phyloP scores from a whole-genome alignment of 1,140 invertebrate species.

The Oryzaephilus surinamensis region DNA sequence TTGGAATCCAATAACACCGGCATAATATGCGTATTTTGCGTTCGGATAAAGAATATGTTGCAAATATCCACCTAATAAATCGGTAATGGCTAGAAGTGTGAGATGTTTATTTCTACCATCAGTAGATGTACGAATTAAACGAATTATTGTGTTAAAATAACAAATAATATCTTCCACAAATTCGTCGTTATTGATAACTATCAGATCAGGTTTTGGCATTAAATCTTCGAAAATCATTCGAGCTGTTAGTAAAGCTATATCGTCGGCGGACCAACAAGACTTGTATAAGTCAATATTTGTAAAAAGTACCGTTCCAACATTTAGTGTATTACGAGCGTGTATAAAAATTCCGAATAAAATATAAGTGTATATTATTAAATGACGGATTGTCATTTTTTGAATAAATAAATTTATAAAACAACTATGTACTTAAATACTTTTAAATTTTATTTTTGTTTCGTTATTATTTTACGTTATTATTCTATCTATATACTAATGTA shows the following conservation, averaged over 20 bases:
- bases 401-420: background rate
- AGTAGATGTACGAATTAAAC: constrained; percentile 35
- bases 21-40: constrained; percentile 46
- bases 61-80: constrained; percentile 44
- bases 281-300: constrained; percentile 27
- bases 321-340: too few relatives aligned
- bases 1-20: constrained; percentile 45
- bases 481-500: constrained; percentile 49
- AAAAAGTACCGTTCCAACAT: constrained; percentile 35
- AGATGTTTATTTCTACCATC: constrained; percentile 38
- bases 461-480: constrained; percentile 1
- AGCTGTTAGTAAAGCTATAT: constrained; percentile 37
- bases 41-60: constrained; percentile 43
- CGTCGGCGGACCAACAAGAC: constrained; percentile 40
- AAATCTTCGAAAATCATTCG: constrained; percentile 38
- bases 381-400: too few relatives aligned
- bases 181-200: constrained; percentile 35
- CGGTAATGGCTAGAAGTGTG: constrained; percentile 43
- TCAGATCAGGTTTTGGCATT: constrained; percentile 29
- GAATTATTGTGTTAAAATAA: constrained; percentile 43
- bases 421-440: too few relatives aligned
- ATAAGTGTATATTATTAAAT: too few relatives aligned
- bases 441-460: too few relatives aligned
- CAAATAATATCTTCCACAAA: constrained; percentile 38
- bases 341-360: too few relatives aligned